A percentile compares a stretch with the other conserved stretches of the same genome.
Evolutionary conservation across 2,797 vertebrate genomes (phyloP).

Genomic region (Ctenopoma multispine): DNA sequence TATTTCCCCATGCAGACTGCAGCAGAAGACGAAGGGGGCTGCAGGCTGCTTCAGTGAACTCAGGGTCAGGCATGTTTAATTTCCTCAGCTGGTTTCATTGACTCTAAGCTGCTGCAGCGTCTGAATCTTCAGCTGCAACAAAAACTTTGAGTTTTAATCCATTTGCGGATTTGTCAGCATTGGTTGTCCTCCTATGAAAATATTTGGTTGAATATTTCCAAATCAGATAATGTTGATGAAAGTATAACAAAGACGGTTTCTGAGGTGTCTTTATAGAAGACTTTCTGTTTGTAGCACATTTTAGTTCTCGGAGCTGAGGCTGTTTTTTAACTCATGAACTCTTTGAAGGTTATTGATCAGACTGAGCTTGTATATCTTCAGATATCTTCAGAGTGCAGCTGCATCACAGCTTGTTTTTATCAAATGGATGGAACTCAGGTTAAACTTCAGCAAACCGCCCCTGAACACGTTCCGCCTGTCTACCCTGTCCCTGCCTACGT

Average conservation of each 20-base stretch:
- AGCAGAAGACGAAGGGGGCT: conserved; percentile 13
- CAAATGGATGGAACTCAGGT: neutral
- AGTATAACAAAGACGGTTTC: neutral
- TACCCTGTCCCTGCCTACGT: neutral
- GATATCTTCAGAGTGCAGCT: neutral
- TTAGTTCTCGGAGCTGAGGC: neutral
- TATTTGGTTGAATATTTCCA: neutral
- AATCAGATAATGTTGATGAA: neutral
- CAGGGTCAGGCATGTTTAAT: conserved; percentile 33
- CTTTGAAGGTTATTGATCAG: conserved; percentile 27
- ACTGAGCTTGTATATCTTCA: neutral
- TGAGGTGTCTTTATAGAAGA: neutral
- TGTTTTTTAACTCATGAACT: neutral
- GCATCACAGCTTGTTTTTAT: conserved; percentile 4
- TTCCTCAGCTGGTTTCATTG: conserved; percentile 37
- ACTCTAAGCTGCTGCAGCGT: conserved; percentile 5
- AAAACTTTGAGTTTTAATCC: neutral
- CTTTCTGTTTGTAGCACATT: neutral
- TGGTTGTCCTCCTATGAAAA: neutral
- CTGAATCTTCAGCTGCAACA: conserved; percentile 13
- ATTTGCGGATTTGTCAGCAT: neutral
- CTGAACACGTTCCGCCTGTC: neutral
- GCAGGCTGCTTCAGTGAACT: conserved; percentile 43
- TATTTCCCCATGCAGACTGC: no score
- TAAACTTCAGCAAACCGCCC: neutral